These are phyloP conservation scores for Casuarius casuarius DNA, from an alignment of 2,113 vertebrate species.

Conservation along the genomic window DNA sequence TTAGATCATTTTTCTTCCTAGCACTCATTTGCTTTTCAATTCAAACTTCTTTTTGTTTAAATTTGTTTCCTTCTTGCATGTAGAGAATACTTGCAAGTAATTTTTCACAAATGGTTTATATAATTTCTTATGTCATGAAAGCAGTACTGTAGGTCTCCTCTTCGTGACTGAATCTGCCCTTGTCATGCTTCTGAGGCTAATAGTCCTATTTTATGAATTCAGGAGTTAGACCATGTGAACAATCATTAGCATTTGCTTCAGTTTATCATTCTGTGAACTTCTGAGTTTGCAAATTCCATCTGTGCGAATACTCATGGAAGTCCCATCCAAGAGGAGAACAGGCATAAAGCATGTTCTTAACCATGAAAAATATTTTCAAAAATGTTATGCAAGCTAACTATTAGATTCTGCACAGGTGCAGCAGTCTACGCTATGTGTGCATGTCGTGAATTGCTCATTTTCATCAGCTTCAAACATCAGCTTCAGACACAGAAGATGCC, in stretches of 20 bases:
- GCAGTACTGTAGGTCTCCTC: no score
- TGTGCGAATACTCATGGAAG: neutral
- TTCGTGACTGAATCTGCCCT: neutral
- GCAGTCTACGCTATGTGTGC: neutral
- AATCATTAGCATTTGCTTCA: neutral
- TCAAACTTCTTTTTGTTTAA: neutral
- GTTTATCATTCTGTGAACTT: neutral
- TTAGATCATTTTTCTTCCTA: neutral
- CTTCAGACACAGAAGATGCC: neutral
- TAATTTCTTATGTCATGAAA: neutral
- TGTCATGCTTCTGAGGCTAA: neutral
- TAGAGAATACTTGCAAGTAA: neutral
- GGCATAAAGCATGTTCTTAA: neutral
- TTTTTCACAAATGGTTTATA: neutral
- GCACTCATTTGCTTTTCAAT: no score
- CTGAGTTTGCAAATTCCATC: neutral
- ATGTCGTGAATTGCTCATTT: neutral
- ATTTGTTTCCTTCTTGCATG: no score
- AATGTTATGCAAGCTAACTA: neutral
- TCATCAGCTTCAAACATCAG: neutral
- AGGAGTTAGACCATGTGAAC: neutral
- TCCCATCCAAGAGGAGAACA: neutral
- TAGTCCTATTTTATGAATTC: neutral
- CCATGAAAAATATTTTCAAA: neutral
- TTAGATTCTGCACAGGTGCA: neutral